Evolutionary conservation across 2,113 vertebrate species (phyloP), one percentile per base, ranked within the genome.

Genomic region (Siphamia tubifer): DNA sequence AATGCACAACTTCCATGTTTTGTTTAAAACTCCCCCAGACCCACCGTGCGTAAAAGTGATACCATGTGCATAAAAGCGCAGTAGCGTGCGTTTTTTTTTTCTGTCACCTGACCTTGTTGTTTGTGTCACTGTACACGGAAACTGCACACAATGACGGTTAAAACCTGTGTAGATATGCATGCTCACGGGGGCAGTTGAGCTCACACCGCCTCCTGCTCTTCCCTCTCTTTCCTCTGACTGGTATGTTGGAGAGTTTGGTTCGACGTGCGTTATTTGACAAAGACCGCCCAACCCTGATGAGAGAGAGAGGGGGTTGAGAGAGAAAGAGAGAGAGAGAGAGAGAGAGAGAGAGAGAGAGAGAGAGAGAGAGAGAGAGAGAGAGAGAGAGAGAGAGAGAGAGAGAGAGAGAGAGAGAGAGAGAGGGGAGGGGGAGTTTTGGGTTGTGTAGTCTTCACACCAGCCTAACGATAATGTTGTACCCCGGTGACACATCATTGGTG

Each of bases 251-350:
- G 62, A 17, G 68, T 68, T 24, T 72, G 66, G 60, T 54, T 67
- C 54, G 67, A 68, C 79, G 81, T 64, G 88, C 75, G 82, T 76
- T 68, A 65, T 81, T 77, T 84, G 84, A 90, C 84, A 85, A 90
- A 80, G 76, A 87, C 85, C 88, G 89, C 87, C 91, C 84, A 77
- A 74, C 81, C 82, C 84, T 82, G 76, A 82, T 82, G 77, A 62
- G n/a, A n/a, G n/a, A n/a, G n/a, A n/a, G n/a, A n/a, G n/a, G n/a
- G n/a, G 54, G 51, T 67, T 43, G 38, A 62, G 55, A 64, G 60
- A 71, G 61, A 54, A 32, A 12, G 30, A n/a, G 19, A 34, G 10
- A 60, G 57, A 54, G 72, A 38, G 62, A 31, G 63, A 36, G 82
- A 28, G 72, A 38, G 67, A 56, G 61, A 21, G 58, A 13, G 64